A percentile compares a stretch with the other conserved stretches of the same genome.
phyloP scores from a whole-genome alignment of 2,113 vertebrate genomes.

The Hepsetus odoe region DNA sequence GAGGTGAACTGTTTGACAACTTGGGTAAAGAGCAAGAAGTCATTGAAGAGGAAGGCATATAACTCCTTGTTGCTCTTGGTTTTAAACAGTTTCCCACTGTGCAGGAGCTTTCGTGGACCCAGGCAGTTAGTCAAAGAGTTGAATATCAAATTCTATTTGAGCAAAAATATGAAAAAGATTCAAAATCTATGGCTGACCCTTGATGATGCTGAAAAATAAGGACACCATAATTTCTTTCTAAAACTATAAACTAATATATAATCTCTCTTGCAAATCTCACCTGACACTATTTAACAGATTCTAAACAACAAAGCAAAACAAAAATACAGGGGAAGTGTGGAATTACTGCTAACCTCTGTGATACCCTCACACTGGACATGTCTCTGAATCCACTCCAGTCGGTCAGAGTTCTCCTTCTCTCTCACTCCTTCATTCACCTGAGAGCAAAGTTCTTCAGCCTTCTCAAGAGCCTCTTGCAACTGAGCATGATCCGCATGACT shows the following conservation, averaged over 20 bases:
- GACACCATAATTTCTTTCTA: too few species aligned
- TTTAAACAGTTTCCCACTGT: slow-evolving; percentile 92
- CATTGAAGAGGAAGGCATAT: slow-evolving; percentile 91
- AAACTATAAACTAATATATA: too few species aligned
- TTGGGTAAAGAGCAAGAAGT: slow-evolving; percentile 94
- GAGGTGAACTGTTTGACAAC: slow-evolving; percentile 88
- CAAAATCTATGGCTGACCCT: neutral
- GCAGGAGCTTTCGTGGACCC: slow-evolving; percentile 92
- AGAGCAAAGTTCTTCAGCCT: slow-evolving; percentile 88
- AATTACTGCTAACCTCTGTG: slow-evolving; percentile 79
- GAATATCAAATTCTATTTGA: slow-evolving; percentile 85
- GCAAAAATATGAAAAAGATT: neutral
- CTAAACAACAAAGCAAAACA: neutral
- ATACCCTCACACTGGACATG: slow-evolving; percentile 90
- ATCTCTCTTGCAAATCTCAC: too few species aligned
- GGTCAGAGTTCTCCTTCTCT: slow-evolving; percentile 92
- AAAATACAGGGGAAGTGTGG: too few species aligned
- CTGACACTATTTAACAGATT: neutral
- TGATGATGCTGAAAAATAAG: too few species aligned
- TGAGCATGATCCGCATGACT: slow-evolving; percentile 79
- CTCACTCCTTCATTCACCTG: slow-evolving; percentile 94
- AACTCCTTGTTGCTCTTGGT: slow-evolving; percentile 95
- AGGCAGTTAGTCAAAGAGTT: slow-evolving; percentile 97
- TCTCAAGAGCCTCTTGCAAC: slow-evolving; percentile 85
- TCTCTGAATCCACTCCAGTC: slow-evolving; percentile 93